These are phyloP conservation scores for Bombylius discolor DNA, from an alignment of 2,888 invertebrate species.

Conservation along the genomic window DNA sequence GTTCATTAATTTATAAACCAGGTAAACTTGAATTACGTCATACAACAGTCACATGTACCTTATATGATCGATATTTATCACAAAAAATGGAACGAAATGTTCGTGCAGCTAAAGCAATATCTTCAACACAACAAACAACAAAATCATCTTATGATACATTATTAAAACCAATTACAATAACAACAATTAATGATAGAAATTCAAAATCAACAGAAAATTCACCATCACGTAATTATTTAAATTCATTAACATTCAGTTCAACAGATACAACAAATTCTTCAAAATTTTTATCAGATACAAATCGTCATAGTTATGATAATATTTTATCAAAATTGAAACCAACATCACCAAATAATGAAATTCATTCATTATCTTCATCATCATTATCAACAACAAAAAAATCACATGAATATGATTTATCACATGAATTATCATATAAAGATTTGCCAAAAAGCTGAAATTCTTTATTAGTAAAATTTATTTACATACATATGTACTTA, in stretches of 20 bases:
- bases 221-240: conserved; percentile 16
- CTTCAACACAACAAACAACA: background rate
- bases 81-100: conserved; percentile 23
- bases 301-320: conserved; percentile 23
- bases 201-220: conserved; percentile 24
- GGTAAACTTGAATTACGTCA: conserved; percentile 34
- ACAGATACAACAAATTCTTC: background rate
- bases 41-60: conserved; percentile 35
- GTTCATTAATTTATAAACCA: conserved; percentile 21
- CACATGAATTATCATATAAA: no score
- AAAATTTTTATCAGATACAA: conserved; percentile 1
- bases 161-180: background rate
- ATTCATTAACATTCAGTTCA: conserved; percentile 1
- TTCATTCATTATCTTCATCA: no score
- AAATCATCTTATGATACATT: background rate
- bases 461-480: no score
- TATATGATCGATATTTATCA: conserved; percentile 34
- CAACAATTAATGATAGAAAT: conserved; percentile 9
- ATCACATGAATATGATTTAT: no score
- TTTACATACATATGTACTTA: no score
- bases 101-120: conserved; percentile 4
- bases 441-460: no score
- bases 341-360: background rate
- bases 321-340: conserved; percentile 20
- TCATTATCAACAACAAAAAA: no score